Percentiles rank a stretch among this genome's conserved stretches.
Conservation (phyloP, 1,140 invertebrate species). For the Phortica variegata region DNA sequence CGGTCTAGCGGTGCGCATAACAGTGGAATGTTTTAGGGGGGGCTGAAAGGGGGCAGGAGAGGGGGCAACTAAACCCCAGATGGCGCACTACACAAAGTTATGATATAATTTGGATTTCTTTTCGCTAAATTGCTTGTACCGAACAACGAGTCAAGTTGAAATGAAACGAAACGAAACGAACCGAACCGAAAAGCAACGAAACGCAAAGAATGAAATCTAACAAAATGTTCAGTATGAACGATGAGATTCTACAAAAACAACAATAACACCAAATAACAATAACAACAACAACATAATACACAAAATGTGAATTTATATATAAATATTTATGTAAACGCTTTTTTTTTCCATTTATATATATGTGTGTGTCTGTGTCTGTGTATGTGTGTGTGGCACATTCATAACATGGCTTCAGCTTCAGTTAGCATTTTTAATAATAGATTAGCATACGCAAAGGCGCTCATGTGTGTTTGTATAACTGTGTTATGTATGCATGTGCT, state of each 20-base stretch:
- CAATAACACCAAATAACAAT: not conserved
- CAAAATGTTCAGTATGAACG: too few relatives aligned
- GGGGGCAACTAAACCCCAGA: constrained; percentile 50
- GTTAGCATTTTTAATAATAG: constrained; percentile 40
- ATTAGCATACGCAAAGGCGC: constrained; percentile 27
- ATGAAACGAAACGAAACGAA: not conserved
- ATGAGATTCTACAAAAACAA: too few relatives aligned
- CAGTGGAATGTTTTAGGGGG: constrained; percentile 4
- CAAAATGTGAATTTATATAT: constrained; percentile 41
- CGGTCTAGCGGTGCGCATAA: not conserved
- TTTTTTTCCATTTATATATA: not conserved
- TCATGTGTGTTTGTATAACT: too few relatives aligned
- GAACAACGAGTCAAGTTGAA: too few relatives aligned
- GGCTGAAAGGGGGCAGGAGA: not conserved
- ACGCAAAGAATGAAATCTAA: too few relatives aligned
- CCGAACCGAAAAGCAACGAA: too few relatives aligned
- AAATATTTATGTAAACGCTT: constrained; percentile 45
- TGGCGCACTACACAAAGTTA: constrained; percentile 54
- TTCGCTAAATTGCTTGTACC: constrained; percentile 55
- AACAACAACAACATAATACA: not conserved
- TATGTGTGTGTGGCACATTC: constrained; percentile 9
- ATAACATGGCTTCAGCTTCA: constrained; percentile 10
- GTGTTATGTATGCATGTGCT: too few relatives aligned
- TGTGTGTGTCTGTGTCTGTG: constrained; percentile 11
- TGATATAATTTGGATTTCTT: constrained; percentile 55